phyloP scores from a whole-genome alignment of 2,888 invertebrate genomes.

The Proisotoma minuta region DNA sequence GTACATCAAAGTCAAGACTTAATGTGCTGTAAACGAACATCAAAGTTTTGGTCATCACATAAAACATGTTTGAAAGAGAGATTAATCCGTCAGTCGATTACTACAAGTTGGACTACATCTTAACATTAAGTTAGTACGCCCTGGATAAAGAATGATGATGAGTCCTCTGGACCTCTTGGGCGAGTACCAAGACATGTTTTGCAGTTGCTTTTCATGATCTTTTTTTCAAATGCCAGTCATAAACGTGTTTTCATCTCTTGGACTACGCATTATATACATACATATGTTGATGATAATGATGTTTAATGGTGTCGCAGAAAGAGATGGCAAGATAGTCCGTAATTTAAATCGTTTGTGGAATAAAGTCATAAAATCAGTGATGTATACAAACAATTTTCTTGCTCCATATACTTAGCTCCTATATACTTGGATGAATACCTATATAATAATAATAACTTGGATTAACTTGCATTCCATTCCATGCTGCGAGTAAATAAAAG shows the following conservation, averaged over 20 bases:
- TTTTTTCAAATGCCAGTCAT: neutral
- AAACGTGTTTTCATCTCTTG: constrained; percentile 16
- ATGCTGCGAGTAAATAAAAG: neutral
- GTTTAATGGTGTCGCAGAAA: constrained; percentile 13
- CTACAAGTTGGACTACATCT: neutral
- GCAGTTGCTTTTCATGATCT: constrained; percentile 3
- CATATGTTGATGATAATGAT: constrained; percentile 10
- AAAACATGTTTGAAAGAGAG: constrained; percentile 21
- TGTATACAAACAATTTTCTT: too few relatives aligned
- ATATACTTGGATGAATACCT: too few relatives aligned
- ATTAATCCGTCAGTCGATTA: constrained; percentile 36
- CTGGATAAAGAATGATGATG: constrained; percentile 23
- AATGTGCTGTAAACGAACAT: neutral
- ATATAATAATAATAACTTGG: too few relatives aligned
- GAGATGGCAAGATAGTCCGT: too few relatives aligned
- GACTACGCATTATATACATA: neutral
- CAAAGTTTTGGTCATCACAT: constrained; percentile 2
- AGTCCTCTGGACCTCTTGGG: neutral
- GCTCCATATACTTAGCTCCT: too few relatives aligned
- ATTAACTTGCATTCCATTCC: too few relatives aligned
- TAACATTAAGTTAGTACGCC: too few relatives aligned
- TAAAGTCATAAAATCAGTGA: too few relatives aligned
- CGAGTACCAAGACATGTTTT: neutral
- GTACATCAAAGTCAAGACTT: neutral
- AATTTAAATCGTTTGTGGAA: too few relatives aligned